Evolutionary conservation across 2,797 vertebrate species (phyloP).

Genomic region (Sus cebifrons): DNA sequence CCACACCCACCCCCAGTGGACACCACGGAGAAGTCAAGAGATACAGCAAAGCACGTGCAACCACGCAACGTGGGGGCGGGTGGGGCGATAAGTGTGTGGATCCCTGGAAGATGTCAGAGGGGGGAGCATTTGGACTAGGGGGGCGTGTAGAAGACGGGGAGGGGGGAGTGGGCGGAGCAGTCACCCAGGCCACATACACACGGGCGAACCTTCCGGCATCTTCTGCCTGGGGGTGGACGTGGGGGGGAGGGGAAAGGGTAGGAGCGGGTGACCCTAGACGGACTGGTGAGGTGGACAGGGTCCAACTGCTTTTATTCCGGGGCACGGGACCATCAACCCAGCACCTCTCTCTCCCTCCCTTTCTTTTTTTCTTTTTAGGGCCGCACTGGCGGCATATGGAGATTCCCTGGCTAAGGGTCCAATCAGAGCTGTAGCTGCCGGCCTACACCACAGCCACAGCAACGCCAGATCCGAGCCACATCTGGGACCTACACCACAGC

Average conservation of each 20-base stretch:
- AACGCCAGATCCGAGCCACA: too few species aligned
- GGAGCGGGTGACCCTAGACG: too few species aligned
- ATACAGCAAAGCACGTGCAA: accelerated
- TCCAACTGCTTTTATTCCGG: background rate
- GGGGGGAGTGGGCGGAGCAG: accelerated
- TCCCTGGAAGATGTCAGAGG: background rate
- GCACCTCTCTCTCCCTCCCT: too few species aligned
- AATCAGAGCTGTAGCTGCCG: too few species aligned
- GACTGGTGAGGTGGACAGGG: background rate
- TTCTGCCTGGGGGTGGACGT: background rate
- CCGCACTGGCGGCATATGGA: too few species aligned
- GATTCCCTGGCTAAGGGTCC: too few species aligned
- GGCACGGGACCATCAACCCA: too few species aligned
- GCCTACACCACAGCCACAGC: too few species aligned
- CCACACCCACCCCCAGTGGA: accelerated
- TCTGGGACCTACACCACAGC: too few species aligned
- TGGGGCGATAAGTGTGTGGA: accelerated
- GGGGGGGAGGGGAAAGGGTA: background rate
- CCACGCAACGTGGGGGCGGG: accelerated
- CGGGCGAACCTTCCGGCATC: accelerated
- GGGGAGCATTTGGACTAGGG: background rate
- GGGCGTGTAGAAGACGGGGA: background rate
- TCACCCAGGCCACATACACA: background rate
- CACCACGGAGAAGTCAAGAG: accelerated
- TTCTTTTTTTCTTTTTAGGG: too few species aligned